phyloP scores from a whole-genome alignment of 2,113 vertebrate species.

The Dendrocopos noguchii region DNA sequence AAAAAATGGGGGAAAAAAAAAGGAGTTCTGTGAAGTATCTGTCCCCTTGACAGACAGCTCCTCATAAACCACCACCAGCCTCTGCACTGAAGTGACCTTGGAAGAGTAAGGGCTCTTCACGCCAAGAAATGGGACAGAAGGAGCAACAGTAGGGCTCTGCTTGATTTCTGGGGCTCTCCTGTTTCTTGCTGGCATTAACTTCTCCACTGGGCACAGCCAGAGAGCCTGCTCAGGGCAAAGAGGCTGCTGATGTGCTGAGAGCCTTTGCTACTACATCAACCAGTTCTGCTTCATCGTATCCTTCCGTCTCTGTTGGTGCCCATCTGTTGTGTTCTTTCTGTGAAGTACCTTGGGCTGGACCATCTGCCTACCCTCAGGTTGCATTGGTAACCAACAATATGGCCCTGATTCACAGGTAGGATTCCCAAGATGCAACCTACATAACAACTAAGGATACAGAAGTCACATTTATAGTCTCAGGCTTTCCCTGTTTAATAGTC shows the following conservation, averaged over 20 bases:
- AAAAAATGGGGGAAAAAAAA: not conserved
- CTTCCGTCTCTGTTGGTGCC: not conserved
- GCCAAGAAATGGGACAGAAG: not conserved
- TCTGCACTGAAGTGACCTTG: not conserved
- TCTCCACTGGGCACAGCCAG: not conserved
- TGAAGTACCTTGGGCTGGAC: not conserved
- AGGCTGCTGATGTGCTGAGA: not conserved
- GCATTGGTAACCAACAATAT: not conserved
- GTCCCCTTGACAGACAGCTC: not conserved
- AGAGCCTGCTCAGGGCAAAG: not conserved
- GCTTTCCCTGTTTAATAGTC: not conserved
- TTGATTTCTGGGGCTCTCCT: not conserved
- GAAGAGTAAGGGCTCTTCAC: not conserved
- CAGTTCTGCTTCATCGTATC: not conserved
- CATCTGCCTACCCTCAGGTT: not conserved
- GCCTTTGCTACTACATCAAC: accelerated
- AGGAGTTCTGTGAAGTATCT: not conserved
- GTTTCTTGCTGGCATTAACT: not conserved
- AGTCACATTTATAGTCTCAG: not conserved
- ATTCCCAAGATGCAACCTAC: not conserved
- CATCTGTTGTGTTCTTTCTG: not conserved
- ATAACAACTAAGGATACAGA: not conserved
- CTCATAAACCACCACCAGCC: not conserved
- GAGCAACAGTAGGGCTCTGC: not conserved
- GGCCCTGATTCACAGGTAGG: not conserved